Base-by-base conservation (phyloP, 2,888 invertebrate species). In the Oscheius sp. region DNA sequence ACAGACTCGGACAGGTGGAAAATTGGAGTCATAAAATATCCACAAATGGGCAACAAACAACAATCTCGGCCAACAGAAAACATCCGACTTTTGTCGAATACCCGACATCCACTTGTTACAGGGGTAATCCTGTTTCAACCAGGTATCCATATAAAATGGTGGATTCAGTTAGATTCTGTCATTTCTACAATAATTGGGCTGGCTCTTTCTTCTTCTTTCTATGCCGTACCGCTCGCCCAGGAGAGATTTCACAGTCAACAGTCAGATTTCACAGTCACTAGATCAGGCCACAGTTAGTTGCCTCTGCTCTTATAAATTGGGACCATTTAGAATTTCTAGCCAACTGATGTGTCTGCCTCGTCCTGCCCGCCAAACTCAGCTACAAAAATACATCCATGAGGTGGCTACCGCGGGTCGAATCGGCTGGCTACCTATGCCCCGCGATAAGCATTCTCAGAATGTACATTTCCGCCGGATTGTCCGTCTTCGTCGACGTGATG, bases 401-500 rank as follows among this genome's bases (percentile, higher is more conserved):
- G 21, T 55, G 13, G 13, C 25, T 5, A 23, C 55, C 13, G 23
- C 55, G 2, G 68, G 68, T 7, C 29, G 69, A n/a, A 53, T 29
- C n/a, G 13, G 23, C 23, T 69, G 69, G 69, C 55, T 49, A 2
- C 52, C 66, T 27, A 29, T 43, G 69, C 55, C 58, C 43, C 41
- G 55, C 13, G 69, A 69, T 16, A 55, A 53, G 43, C 58, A 53
- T 55, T 35, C 41, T 41, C 5, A 1, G 69, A 16, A 69, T 69
- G 69, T 69, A 52, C 56, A 58, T 69, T 25, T 69, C 69, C 1
- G 58, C 53, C 6, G 69, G 43, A 12, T 27, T 69, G 23, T 56
- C 56, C 21, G 53, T 58, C 58, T 69, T 69, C 27, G 41, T 55
- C 18, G 69, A 69, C 25, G 66, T 69, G 35, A 55, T 56, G 69